Evolutionary conservation across 2,888 invertebrate species (phyloP), one percentile per base, ranked within the genome.

Genomic region (Rugalucina vietnamica): DNA sequence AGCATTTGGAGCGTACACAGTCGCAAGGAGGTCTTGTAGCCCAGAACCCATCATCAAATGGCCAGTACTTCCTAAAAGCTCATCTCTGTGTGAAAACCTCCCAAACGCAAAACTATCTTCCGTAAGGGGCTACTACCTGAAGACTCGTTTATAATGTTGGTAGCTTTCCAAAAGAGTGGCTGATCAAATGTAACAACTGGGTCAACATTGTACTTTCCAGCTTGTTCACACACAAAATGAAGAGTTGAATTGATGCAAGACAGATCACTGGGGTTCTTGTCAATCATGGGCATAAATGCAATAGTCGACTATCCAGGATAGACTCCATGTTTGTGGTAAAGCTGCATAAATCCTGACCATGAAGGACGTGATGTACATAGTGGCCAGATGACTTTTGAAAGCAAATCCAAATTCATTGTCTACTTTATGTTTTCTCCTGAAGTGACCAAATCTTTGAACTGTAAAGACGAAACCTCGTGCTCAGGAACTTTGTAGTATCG

Each of bases 41-140:
- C 88, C 89, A 65, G 90, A 87, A 12, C 84, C 82, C 21, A 39
- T 65, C 89, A 90, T 90, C 24, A 87, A 29, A 60, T 82, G 81
- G n/a, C 89, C 91, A 60, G 88, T 90, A 50, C 79, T 81, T 34
- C 90, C 89, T 24, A 90, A 75, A 88, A 91, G 73, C 88, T 87
- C 88, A 89, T 89, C 50, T 86, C 37, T 2, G 69, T 73, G 32
- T 88, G 88, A 36, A 88, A 81, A 14, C 84, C 86, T 34, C 85
- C 82, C 32, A 88, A 70, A 27, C 84, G 57, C 1, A 88, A 50
- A 49, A 84, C 79, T 14, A 84, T 60, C 21, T 60, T 49, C 36
- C 70, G 79, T 50, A 88, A 43, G 39, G 24, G 43, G 72, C 81
- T 79, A 2, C 8, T 29, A 24, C 8, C 36, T 34, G 54, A 1